Base-by-base conservation (phyloP, 2,113 vertebrate species). In the Actenoides lindsayi region DNA sequence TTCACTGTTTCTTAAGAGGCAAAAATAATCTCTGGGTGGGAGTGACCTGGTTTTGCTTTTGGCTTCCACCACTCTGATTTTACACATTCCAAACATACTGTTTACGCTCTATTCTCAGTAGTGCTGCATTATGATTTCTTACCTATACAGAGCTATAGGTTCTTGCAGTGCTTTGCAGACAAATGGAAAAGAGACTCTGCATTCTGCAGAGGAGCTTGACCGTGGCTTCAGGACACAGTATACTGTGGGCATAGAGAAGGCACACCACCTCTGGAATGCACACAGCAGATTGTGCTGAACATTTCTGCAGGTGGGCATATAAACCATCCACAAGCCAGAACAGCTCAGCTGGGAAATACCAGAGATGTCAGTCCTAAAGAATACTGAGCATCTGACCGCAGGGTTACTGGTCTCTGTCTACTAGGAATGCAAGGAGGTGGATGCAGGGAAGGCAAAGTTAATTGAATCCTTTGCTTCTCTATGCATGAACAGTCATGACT, bases 11-110 rank as follows among this genome's bases (percentile, higher is more conserved):
- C 63, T 74, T 35, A 46, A 63, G 41, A 93, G 27, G 42, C 39
- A 94, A 78, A 95, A 94, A 65, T 27, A 79, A 88, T 70, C 13
- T 63, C 48, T 3, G 0, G 4, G 42, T 71, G 5, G 13, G 56
- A 92, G 53, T 23, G 39, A 89, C 35, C 60, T 44, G 42, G 28
- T 87, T 96, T 92, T 89, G 37, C 78, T 94, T 91, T 70, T 70
- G 63, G 46, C n/a, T 94, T 88, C 42, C 59, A 74, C 31, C 50
- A 59, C 41, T 87, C 42, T n/a, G 17, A 42, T 75, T 90, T 89
- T 68, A 92, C 63, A 77, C 46, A 56, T 70, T 51, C 42, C 59
- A 83, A 65, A 93, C 67, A 63, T 18, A 42, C 3, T 16, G 0
- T 59, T 93, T 64, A 33, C 39, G 6, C 41, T 70, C 70, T 64